Conservation (phyloP, 2,888 invertebrate genomes). For the Rotaria socialis region DNA sequence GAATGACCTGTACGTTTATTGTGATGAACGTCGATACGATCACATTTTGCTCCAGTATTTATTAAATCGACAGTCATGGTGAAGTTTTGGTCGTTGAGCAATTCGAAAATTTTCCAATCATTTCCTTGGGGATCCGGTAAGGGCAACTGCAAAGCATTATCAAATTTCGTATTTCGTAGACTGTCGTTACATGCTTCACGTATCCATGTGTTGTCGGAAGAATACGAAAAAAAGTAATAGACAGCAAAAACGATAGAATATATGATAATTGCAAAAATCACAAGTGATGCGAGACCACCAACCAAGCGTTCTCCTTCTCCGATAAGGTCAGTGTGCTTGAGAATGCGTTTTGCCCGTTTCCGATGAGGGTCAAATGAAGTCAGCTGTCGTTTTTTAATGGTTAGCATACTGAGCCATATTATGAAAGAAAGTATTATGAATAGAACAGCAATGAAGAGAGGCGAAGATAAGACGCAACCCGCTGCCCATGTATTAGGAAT, state of each 20-base stretch:
- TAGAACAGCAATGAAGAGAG: background rate
- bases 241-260: background rate
- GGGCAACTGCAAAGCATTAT: background rate
- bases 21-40: background rate
- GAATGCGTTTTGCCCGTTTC: background rate
- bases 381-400: background rate
- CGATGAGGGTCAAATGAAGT: background rate
- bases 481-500: background rate
- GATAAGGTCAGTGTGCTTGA: background rate
- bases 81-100: background rate
- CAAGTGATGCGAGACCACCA: background rate
- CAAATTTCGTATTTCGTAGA: background rate
- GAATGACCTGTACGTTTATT: background rate
- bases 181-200: background rate
- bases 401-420: background rate
- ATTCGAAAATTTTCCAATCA: background rate
- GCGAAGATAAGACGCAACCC: background rate
- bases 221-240: background rate
- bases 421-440: background rate
- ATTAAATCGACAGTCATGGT: background rate
- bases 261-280: background rate
- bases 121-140: background rate
- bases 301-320: slow-evolving; percentile 8
- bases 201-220: background rate
- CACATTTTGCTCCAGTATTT: background rate